Conservation (phyloP, 2,113 vertebrate genomes). For the Zootoca vivipara region DNA sequence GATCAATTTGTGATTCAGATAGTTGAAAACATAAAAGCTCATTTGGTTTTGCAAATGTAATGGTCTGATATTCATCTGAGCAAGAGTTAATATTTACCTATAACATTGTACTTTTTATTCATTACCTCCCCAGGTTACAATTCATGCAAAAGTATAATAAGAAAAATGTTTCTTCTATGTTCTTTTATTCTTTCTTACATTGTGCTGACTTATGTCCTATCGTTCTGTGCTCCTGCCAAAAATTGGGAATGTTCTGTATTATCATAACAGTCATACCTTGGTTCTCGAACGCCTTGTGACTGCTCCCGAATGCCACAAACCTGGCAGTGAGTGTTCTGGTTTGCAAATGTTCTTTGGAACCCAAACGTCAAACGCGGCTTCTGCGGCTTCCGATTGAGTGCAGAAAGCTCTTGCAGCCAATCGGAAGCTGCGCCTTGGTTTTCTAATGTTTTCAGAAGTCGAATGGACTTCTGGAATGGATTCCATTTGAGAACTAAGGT, state of each 20-base stretch:
- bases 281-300: too few species aligned
- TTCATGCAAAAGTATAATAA: neutral
- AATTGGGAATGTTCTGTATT: neutral
- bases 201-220: neutral
- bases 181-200: neutral
- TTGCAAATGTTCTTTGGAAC: too few species aligned
- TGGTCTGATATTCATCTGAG: neutral
- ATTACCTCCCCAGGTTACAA: neutral
- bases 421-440: too few species aligned
- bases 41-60: neutral
- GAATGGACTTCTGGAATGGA: too few species aligned
- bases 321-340: too few species aligned
- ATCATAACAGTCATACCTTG: neutral
- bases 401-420: too few species aligned
- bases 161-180: neutral
- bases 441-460: too few species aligned
- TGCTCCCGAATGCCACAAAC: too few species aligned
- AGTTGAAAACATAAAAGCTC: neutral
- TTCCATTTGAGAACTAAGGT: too few species aligned
- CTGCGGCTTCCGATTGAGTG: too few species aligned
- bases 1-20: neutral
- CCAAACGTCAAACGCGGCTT: too few species aligned
- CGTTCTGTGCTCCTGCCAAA: neutral
- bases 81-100: neutral
- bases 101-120: neutral